Evolutionary conservation across 2,888 invertebrate species (phyloP), one percentile per base, ranked within the genome.

Genomic region (Campopleginae sp.): DNA sequence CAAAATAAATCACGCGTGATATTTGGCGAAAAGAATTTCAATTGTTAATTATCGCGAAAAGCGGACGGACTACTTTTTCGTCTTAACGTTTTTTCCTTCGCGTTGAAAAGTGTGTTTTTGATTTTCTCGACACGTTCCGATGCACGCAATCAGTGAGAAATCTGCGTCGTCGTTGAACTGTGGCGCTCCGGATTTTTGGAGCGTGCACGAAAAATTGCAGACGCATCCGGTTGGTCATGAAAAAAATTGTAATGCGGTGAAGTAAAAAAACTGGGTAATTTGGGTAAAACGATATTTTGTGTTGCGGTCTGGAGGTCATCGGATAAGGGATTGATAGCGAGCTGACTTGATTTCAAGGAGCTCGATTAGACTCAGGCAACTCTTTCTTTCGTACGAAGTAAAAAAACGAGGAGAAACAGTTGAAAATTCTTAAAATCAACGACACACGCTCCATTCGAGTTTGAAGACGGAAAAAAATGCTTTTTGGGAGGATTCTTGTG

Each of bases 301-400:
- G 27, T 58, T 19, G 65, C 61, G 81, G 78, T 74, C 70, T 65
- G 78, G 71, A 82, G 85, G 79, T 85, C 85, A 75, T 82, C 79
- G 75, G 82, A 85, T 85, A 85, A 82, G 79, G 33, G 33, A 79
- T 65, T 82, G 79, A 82, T 82, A 82, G 75, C 72, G 70, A 78
- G 42, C 75, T 14, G 48, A 66, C 75, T 78, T 58, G 75, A 76
- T 79, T 75, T 75, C 76, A 77, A 48, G 79, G 68, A 79, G 75
- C 61, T 68, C 80, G 81, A 78, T 79, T 74, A 80, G 77, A 74
- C 61, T 33, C 78, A 58, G 63, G 65, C 44, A 31, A 23, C 54
- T 14, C 31, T 75, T 33, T 46, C 23, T 63, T 33, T 72, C 46
- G 23, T 14, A 48, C 51, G 54, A 63, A 14, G 10, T 27, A 19